phyloP scores from a whole-genome alignment of 2,888 invertebrate species.

The Himalopsyche anomala region DNA sequence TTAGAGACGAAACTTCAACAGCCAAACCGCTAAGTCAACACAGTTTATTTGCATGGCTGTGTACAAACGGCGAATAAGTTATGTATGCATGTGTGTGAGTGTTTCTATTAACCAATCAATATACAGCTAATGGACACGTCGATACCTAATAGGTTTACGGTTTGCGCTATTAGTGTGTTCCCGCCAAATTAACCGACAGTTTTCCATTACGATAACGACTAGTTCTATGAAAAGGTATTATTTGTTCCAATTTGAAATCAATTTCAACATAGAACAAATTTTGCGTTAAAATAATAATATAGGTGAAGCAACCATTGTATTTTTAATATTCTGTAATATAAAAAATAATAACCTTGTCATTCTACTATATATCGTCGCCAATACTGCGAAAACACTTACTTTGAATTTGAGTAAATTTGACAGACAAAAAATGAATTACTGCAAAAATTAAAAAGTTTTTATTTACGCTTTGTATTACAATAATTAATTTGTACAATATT shows the following conservation, averaged over 20 bases:
- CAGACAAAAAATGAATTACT: no score
- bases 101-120: conserved; percentile 28
- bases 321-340: no score
- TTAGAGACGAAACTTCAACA: neutral
- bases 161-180: conserved; percentile 15
- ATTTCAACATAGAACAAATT: neutral
- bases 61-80: neutral
- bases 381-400: no score
- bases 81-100: neutral
- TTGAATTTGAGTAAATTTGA: no score
- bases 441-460: no score
- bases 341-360: no score
- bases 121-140: conserved; percentile 24
- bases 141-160: conserved; percentile 13
- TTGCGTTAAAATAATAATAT: no score
- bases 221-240: neutral
- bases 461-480: no score
- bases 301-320: no score
- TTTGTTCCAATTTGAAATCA: neutral
- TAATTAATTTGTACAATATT: no score
- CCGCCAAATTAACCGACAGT: conserved; percentile 25
- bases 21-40: neutral
- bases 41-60: neutral
- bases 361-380: no score
- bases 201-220: conserved; percentile 24